Evolutionary conservation across 1,140 invertebrate genomes (phyloP).

Genomic region (Eriocheir sinensis): DNA sequence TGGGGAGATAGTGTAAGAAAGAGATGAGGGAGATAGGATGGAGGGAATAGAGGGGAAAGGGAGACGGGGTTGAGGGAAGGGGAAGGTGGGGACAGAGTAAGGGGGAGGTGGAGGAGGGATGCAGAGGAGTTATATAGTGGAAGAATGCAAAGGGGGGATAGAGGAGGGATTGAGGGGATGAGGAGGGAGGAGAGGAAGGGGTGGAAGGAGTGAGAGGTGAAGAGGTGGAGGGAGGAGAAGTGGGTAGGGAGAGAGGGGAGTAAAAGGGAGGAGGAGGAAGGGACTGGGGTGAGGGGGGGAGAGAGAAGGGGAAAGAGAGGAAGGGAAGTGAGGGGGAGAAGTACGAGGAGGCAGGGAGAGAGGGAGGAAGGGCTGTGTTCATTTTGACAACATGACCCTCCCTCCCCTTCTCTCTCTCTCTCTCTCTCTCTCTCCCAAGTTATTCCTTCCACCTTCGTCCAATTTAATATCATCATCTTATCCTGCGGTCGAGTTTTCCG

Average conservation of each 20-base stretch:
- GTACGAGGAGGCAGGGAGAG: background rate
- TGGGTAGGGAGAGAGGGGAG: too few species aligned
- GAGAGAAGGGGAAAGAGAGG: too few species aligned
- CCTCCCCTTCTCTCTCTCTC: constrained; percentile 10
- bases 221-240: too few species aligned
- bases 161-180: background rate
- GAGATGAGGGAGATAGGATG: background rate
- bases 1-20: too few species aligned
- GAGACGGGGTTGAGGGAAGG: too few species aligned
- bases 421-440: background rate
- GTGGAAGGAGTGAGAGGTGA: too few species aligned
- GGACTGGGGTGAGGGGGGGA: background rate
- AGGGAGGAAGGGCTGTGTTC: background rate
- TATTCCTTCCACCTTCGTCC: background rate
- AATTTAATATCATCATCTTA: constrained; percentile 16
- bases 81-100: background rate
- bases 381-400: too few species aligned
- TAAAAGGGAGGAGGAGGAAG: too few species aligned
- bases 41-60: background rate
- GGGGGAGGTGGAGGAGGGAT: background rate
- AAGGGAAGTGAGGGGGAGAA: background rate
- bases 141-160: too few species aligned
- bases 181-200: background rate
- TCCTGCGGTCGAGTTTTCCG: background rate
- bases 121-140: background rate